These are phyloP conservation scores for Leptopilina boulardi DNA, from an alignment of 1,140 invertebrate genomes.

Conservation along the genomic window DNA sequence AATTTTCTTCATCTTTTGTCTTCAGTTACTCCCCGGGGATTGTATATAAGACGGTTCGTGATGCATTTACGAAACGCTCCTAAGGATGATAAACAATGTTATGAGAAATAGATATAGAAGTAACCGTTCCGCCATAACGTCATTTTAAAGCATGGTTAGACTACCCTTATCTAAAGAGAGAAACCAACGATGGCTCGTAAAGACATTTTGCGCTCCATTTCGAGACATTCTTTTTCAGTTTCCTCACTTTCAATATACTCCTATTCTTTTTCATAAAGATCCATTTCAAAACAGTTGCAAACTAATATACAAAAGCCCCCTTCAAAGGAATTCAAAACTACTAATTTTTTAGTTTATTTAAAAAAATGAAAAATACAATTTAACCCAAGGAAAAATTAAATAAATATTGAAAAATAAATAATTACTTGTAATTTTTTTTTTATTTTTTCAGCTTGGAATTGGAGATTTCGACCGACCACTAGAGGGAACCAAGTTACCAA, in stretches of 20 bases:
- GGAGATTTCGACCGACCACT: too few species aligned
- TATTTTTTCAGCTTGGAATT: too few species aligned
- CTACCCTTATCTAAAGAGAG: not conserved
- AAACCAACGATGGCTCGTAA: not conserved
- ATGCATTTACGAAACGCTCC: constrained; percentile 16
- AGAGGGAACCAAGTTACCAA: too few species aligned
- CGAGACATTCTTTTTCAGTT: not conserved
- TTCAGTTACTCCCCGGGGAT: not conserved
- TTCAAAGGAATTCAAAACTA: too few species aligned
- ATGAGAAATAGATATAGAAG: constrained; percentile 3
- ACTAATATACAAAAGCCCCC: too few species aligned
- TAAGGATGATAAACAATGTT: constrained; percentile 17
- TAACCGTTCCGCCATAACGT: not conserved
- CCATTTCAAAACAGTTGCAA: not conserved
- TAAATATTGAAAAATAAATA: too few species aligned
- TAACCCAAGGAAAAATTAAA: too few species aligned
- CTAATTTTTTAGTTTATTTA: too few species aligned
- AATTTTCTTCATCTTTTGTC: not conserved
- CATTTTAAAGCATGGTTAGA: constrained; percentile 2
- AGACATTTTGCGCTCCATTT: not conserved
- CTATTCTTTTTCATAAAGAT: constrained; percentile 12
- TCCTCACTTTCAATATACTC: not conserved
- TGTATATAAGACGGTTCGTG: not conserved
- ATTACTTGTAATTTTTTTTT: too few species aligned
- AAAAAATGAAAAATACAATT: too few species aligned